A percentile compares a stretch with the other conserved stretches of the same genome.
Conservation (phyloP, 2,113 vertebrate species). For the Aix galericulata region DNA sequence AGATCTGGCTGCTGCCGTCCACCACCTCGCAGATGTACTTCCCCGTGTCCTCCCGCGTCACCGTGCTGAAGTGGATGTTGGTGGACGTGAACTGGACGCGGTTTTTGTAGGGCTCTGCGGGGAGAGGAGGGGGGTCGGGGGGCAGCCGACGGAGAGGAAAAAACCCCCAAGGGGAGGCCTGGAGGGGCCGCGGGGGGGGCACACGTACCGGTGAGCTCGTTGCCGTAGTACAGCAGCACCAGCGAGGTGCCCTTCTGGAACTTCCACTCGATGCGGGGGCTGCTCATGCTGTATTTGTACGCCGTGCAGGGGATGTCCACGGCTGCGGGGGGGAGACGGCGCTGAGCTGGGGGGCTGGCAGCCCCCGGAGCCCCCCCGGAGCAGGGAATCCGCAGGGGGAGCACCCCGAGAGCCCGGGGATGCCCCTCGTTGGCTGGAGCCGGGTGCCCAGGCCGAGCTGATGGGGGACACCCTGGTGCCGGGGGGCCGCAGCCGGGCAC, state of each 20-base stretch:
- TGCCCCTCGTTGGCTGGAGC: too few species aligned
- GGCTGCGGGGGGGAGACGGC: background rate
- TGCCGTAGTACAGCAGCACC: conserved; percentile 52
- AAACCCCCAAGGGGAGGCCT: background rate
- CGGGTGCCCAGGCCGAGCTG: background rate
- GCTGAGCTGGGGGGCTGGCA: background rate
- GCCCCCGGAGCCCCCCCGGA: background rate
- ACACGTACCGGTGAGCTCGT: conserved; percentile 59
- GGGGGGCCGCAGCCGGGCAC: background rate
- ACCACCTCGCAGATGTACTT: conserved; percentile 73
- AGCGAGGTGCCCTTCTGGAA: conserved; percentile 39
- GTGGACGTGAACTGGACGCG: conserved; percentile 20
- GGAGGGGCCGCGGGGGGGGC: too few species aligned
- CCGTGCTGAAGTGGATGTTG: conserved; percentile 27
- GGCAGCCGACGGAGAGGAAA: background rate
- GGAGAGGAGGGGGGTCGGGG: background rate
- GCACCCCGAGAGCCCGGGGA: accelerated
- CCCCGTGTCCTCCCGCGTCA: conserved; percentile 68
- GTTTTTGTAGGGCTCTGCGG: conserved; percentile 47
- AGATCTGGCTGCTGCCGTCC: background rate
- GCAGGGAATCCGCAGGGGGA: background rate
- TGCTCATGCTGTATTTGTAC: accelerated
- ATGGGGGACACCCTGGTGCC: too few species aligned
- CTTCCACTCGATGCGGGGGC: conserved; percentile 75
- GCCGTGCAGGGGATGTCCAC: conserved; percentile 41